Evolutionary conservation across 1,140 invertebrate species (phyloP), one percentile per base, ranked within the genome.

Genomic region (Cotesia typhae): DNA sequence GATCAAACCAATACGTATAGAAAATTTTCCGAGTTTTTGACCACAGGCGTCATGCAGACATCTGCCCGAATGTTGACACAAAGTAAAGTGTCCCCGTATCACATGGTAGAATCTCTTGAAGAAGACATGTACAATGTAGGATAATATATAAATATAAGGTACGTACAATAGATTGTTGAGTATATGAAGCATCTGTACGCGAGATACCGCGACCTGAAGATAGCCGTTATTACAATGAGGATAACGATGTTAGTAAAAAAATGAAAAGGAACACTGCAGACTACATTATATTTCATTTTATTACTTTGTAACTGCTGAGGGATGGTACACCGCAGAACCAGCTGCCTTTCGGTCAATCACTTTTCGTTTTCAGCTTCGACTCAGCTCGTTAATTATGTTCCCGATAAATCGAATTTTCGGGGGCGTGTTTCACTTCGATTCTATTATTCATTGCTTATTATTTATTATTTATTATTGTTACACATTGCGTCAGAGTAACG

Each of bases 31-130:
- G 57, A 28, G 28, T 17, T 59, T 59, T 9, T 59, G 17, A 59
- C 17, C 41, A 47, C 41, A 47, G 38, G 38, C 38, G 9, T 41
- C 38, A 14, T 36, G 17, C 17, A 17, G 28, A 63, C 60, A 63
- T 63, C 60, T 63, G 60, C 36, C 60, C 20, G 10, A n/a, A 63
- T 67, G 52, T 67, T 67, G 66, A 67, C 66, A 55, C 51, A 35
- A 57, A 53, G 51, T 67, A 67, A 67, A 67, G 51, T 67, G 66
- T 53, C 51, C 20, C 14, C 20, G 1, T 28, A 67, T 67, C 66
- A 35, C 66, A 5, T 17, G 2, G 38, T 35, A 55, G 36, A 14
- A 67, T 67, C 66, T 67, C 28, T 55, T 35, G 12, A 17, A 37
- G 36, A 65, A 37, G 7, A n/a, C 41, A 47, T 55, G 66, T 36